Evolutionary conservation across 2,888 invertebrate genomes (phyloP).

Genomic region (Drosophila gaucha): DNA sequence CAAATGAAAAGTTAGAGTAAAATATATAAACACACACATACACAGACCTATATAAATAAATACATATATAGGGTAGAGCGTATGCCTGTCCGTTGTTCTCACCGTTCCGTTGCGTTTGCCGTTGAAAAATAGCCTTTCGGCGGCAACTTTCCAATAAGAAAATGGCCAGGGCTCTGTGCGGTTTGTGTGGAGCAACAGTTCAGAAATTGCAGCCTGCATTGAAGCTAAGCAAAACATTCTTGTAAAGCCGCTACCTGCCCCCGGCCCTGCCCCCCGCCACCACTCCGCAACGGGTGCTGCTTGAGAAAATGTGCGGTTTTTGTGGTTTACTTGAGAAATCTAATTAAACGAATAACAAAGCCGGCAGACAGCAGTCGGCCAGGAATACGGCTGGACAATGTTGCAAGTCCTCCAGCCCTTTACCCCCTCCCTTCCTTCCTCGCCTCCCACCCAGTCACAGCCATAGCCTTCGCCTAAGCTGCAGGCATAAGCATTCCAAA

Average conservation of each 20-base stretch:
- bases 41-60: constrained; percentile 23
- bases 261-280: not conserved
- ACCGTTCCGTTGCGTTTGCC: constrained; percentile 13
- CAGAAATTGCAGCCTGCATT: constrained; percentile 60
- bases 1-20: constrained; percentile 64
- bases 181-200: constrained; percentile 45
- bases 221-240: constrained; percentile 52
- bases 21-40: constrained; percentile 28
- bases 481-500: constrained; percentile 20
- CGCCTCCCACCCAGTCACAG: not conserved
- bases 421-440: no score
- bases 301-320: constrained; percentile 79
- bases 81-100: constrained; percentile 12
- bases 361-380: constrained; percentile 24
- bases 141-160: constrained; percentile 64
- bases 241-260: constrained; percentile 34
- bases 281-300: constrained; percentile 18
- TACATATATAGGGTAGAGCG: not conserved
- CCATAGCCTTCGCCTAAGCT: constrained; percentile 2
- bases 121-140: constrained; percentile 66
- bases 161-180: constrained; percentile 47
- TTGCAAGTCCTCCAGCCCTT: not conserved
- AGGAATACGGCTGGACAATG: constrained; percentile 43
- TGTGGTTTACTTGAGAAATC: constrained; percentile 79
- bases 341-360: constrained; percentile 78